These are phyloP conservation scores for Philonicus albiceps DNA, from an alignment of 2,888 invertebrate genomes.

Conservation along the genomic window DNA sequence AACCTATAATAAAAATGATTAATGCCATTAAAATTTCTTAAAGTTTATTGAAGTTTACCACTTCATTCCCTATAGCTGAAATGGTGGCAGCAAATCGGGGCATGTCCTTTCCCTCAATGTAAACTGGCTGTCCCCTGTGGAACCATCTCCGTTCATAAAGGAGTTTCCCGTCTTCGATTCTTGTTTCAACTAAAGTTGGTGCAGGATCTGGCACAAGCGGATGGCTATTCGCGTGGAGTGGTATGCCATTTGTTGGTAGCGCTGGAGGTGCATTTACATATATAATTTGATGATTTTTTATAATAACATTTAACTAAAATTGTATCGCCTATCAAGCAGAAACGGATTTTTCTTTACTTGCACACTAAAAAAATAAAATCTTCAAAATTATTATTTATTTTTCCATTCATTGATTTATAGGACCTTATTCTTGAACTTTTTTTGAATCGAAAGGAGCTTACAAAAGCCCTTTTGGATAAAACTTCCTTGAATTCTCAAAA, in stretches of 20 bases:
- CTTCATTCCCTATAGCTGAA: slow-evolving; percentile 89
- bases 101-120: slow-evolving; percentile 87
- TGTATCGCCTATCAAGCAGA: no score
- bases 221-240: slow-evolving; percentile 53
- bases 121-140: slow-evolving; percentile 92
- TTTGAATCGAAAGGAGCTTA: no score
- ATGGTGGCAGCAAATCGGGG: slow-evolving; percentile 88
- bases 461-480: no score
- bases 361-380: no score
- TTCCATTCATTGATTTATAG: no score
- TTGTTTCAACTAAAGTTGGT: slow-evolving; percentile 73
- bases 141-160: slow-evolving; percentile 95
- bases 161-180: slow-evolving; percentile 94
- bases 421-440: no score
- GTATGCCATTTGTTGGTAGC: slow-evolving; percentile 64
- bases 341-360: no score
- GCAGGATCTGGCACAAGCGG: slow-evolving; percentile 59
- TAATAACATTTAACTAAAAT: no score
- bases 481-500: no score
- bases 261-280: slow-evolving; percentile 48
- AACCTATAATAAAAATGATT: slow-evolving; percentile 69
- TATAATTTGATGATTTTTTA: no score
- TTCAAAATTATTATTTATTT: no score
- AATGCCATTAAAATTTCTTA: slow-evolving; percentile 46
- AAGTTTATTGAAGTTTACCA: slow-evolving; percentile 67